A percentile compares a stretch with the other conserved stretches of the same genome.
phyloP scores from a whole-genome alignment of 2,797 vertebrate genomes.

The Pipistrellus kuhlii region DNA sequence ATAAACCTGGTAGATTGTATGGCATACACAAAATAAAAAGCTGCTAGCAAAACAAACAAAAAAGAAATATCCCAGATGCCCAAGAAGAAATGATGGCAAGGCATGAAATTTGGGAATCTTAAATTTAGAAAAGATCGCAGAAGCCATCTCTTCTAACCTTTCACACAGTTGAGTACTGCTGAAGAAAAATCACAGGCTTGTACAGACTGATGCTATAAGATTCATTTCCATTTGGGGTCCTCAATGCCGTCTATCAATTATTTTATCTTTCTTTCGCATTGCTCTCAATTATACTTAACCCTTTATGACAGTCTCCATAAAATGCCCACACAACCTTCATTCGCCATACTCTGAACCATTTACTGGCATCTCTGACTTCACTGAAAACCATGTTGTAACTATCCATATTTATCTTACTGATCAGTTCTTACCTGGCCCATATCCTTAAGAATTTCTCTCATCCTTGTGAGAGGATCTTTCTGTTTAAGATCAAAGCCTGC shows the following conservation, averaged over 20 bases:
- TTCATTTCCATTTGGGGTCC: background rate
- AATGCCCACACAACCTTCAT: background rate
- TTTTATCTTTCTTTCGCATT: constrained; percentile 3
- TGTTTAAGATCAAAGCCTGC: constrained; percentile 12
- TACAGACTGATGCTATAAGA: background rate
- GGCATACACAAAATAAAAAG: background rate
- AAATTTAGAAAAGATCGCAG: constrained; percentile 1
- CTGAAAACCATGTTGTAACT: background rate
- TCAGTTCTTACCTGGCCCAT: background rate
- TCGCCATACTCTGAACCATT: background rate
- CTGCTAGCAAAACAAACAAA: background rate
- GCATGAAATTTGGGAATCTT: background rate
- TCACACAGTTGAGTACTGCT: background rate
- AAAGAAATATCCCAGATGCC: background rate
- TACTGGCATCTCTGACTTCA: background rate
- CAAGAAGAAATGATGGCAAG: background rate
- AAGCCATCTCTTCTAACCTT: background rate
- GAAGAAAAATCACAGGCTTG: background rate
- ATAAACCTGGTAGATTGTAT: background rate
- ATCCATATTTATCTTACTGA: constrained; percentile 1
- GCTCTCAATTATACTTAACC: background rate
- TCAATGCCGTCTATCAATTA: background rate
- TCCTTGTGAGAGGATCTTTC: background rate
- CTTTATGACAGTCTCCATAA: background rate
- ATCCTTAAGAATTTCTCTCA: background rate